Conservation (phyloP, 1,140 invertebrate species). For the Teleopsis dalmanni region DNA sequence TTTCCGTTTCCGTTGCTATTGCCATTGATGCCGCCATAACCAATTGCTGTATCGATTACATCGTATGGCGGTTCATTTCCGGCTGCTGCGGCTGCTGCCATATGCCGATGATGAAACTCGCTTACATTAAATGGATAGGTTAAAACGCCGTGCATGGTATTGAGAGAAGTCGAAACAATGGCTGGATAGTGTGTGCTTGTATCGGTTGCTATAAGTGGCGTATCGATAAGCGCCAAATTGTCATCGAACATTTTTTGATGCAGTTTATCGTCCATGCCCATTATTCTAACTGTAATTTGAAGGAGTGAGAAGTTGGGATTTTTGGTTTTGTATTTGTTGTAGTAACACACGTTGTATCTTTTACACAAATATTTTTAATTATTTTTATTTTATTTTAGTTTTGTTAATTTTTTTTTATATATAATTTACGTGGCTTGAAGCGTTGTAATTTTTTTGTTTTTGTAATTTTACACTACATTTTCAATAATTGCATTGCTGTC, state of each 20-base stretch:
- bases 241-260: conserved; percentile 45
- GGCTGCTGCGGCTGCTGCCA: conserved; percentile 25
- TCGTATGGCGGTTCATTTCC: conserved; percentile 34
- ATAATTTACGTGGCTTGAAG: neutral
- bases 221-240: conserved; percentile 44
- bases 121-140: conserved; percentile 44
- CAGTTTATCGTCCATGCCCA: conserved; percentile 44
- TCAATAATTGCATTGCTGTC: too few species aligned
- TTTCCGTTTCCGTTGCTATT: conserved; percentile 21
- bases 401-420: neutral
- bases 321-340: conserved; percentile 7
- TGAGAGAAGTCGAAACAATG: conserved; percentile 13
- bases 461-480: too few species aligned
- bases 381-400: conserved; percentile 8
- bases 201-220: conserved; percentile 36
- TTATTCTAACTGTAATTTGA: conserved; percentile 43
- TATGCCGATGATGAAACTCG: conserved; percentile 40
- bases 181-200: conserved; percentile 32
- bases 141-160: conserved; percentile 33
- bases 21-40: conserved; percentile 19
- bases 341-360: neutral
- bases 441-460: conserved; percentile 2
- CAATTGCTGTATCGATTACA: conserved; percentile 37
- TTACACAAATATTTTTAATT: neutral
- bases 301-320: conserved; percentile 16